Percentiles rank a stretch among this genome's conserved stretches.
These are phyloP conservation scores for Anhinga anhinga DNA, from an alignment of 2,113 vertebrate species.

Conservation along the genomic window DNA sequence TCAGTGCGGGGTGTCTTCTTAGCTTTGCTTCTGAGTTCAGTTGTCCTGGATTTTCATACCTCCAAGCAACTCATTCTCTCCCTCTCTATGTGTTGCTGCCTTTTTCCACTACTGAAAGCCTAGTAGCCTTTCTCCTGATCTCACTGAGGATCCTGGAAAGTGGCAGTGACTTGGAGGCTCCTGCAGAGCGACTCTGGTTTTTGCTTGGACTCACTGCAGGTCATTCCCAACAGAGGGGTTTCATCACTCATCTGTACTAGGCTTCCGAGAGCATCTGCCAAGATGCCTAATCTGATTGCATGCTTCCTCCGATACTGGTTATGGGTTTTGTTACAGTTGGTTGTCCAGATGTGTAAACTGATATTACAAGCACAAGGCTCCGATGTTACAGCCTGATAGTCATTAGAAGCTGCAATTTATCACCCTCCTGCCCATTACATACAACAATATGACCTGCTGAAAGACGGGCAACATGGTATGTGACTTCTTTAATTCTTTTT, in stretches of 20 bases:
- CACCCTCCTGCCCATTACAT: background rate
- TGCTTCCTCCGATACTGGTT: background rate
- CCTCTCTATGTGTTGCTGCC: rapidly evolving
- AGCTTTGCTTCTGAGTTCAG: background rate
- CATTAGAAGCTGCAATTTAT: background rate
- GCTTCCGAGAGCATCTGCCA: background rate
- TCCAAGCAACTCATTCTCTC: background rate
- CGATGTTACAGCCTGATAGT: background rate
- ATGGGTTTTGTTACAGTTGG: background rate
- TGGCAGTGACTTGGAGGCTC: rapidly evolving
- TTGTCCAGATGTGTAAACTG: background rate
- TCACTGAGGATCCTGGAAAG: background rate
- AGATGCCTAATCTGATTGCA: background rate
- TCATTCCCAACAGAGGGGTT: background rate
- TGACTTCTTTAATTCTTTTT: background rate
- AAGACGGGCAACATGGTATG: background rate
- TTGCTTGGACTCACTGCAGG: background rate
- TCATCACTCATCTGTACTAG: background rate
- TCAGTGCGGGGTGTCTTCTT: background rate
- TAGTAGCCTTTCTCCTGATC: background rate
- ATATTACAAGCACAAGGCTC: background rate
- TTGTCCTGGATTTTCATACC: background rate
- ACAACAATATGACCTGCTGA: background rate
- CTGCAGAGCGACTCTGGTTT: background rate
- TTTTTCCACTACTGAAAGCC: background rate